Evolutionary conservation across 2,888 invertebrate species (phyloP).

Genomic region (Fragum fragum): DNA sequence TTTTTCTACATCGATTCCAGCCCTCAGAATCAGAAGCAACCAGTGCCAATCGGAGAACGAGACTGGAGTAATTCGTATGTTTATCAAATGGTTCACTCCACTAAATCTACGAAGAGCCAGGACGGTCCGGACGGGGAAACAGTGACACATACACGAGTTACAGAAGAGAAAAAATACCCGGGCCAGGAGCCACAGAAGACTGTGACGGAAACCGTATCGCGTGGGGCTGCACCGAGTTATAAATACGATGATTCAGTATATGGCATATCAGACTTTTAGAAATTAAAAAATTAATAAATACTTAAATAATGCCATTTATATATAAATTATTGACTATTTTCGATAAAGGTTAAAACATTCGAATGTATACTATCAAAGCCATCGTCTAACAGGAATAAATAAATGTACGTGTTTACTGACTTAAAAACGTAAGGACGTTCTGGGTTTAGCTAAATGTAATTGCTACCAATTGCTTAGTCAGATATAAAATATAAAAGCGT

Average conservation of each 20-base stretch:
- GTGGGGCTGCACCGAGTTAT: conserved; percentile 41
- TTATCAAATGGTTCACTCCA: conserved; percentile 62
- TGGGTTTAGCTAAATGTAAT: too few relatives aligned
- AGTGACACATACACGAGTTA: conserved; percentile 49
- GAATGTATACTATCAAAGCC: too few relatives aligned
- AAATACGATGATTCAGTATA: conserved; percentile 43
- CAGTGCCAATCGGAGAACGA: conserved; percentile 49
- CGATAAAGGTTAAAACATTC: background rate
- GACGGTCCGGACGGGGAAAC: conserved; percentile 47
- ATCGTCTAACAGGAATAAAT: too few relatives aligned
- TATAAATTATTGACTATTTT: background rate
- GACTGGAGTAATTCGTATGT: conserved; percentile 65
- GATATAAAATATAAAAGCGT: too few relatives aligned
- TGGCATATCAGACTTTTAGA: conserved; percentile 64
- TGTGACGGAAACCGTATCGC: conserved; percentile 60
- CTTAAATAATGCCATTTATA: background rate
- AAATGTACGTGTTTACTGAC: too few relatives aligned
- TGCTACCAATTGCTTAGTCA: too few relatives aligned
- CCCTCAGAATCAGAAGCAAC: conserved; percentile 37
- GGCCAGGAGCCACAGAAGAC: conserved; percentile 61
- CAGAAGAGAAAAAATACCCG: conserved; percentile 54
- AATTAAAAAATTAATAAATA: background rate
- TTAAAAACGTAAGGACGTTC: too few relatives aligned
- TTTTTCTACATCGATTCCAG: background rate
- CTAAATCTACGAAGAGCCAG: conserved; percentile 49